Base-by-base conservation (phyloP, 2,888 invertebrate genomes). In the Chymomyza caudatula region DNA sequence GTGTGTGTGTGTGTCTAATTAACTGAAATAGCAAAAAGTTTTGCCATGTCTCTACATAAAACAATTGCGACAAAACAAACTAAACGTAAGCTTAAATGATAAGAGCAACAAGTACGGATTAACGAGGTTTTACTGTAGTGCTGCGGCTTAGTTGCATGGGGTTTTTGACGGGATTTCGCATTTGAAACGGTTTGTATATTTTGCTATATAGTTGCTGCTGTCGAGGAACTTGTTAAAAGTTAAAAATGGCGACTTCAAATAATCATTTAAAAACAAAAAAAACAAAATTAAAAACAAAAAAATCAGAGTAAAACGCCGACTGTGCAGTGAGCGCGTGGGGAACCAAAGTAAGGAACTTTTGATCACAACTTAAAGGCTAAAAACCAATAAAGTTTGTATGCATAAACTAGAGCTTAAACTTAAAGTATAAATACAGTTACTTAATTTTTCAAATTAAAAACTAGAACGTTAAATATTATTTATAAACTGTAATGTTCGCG, bases 341-440 rank as follows among this genome's bases (percentile, higher is more conserved):
- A 88, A 88, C 88, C 87, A 81, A 89, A 85, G 77, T 79, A 85
- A 88, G 89, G 89, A 88, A 89, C 89, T 89, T 86, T 87, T 71
- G 83, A 83, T 79, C 74, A 80, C 86, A 87, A 86, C 87, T 85
- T 85, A 85, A 69, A 76, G 71, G 64, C 76, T 81, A 75, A 65
- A 74, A 65, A 17, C 25, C 6, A 57, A 51, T 59, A 63, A 11
- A 37, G 6, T 4, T 1, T 4, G 8, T 29, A 5, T 29, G 4
- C 4, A 29, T 29, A 29, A 29, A 29, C 29, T 29, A 42, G 55
- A 65, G 23, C 47, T 49, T 43, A 65, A 61, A 63, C 51, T 61
- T 60, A 64, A 62, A 69, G 67, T 54, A 55, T 69, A 77, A 73
- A 73, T 51, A 56, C 25, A 47, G 58, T 2, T 52, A 67, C 52